phyloP scores from a whole-genome alignment of 2,888 invertebrate species.

The Lochmaea crataegi region DNA sequence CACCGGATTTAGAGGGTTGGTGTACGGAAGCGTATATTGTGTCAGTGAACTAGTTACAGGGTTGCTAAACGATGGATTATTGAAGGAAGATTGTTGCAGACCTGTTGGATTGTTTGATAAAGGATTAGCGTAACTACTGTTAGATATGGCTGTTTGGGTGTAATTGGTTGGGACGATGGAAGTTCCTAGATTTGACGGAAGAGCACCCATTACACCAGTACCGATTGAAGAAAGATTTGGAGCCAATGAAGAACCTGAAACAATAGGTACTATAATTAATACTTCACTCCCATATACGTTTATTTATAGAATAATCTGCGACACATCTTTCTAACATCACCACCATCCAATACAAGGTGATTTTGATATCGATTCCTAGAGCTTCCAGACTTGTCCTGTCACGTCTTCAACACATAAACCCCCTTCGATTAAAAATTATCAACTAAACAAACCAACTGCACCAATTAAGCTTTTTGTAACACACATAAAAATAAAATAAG shows the following conservation, averaged over 20 bases:
- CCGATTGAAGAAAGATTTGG: conserved; percentile 51
- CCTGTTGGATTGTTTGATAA: conserved; percentile 55
- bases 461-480: too few relatives aligned
- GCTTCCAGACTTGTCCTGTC: too few relatives aligned
- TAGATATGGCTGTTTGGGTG: conserved; percentile 66
- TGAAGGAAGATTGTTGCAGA: conserved; percentile 64
- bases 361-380: too few relatives aligned
- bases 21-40: conserved; percentile 65
- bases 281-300: too few relatives aligned
- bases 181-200: conserved; percentile 66
- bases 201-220: conserved; percentile 48
- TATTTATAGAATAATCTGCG: too few relatives aligned
- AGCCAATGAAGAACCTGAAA: conserved; percentile 49
- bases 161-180: conserved; percentile 68
- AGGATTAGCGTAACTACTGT: conserved; percentile 69
- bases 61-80: conserved; percentile 68
- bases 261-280: too few relatives aligned
- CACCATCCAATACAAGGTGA: too few relatives aligned
- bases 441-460: too few relatives aligned
- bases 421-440: too few relatives aligned
- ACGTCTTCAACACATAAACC: too few relatives aligned
- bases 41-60: conserved; percentile 63
- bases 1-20: conserved; percentile 54
- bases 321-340: too few relatives aligned
- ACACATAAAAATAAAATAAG: too few relatives aligned